Percentiles rank a stretch among this genome's conserved stretches.
phyloP scores from a whole-genome alignment of 2,797 vertebrate genomes.

The Miichthys miiuy region DNA sequence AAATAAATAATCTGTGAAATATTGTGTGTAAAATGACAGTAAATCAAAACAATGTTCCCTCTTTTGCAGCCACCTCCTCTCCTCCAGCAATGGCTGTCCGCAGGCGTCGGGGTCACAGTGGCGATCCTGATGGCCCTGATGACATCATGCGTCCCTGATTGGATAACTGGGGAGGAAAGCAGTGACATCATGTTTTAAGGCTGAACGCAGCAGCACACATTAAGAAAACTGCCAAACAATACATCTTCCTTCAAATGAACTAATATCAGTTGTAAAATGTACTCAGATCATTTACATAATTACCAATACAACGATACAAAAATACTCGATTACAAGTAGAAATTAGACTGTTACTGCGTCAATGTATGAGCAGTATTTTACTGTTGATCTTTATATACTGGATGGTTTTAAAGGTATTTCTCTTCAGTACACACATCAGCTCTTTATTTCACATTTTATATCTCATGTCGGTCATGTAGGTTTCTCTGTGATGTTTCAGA shows the following conservation, averaged over 20 bases:
- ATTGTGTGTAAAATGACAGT: too few species aligned
- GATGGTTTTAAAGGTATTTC: too few species aligned
- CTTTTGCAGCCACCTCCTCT: constrained; percentile 30
- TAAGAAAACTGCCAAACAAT: not conserved
- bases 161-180: not conserved
- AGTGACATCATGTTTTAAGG: not conserved
- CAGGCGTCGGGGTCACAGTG: not conserved
- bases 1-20: too few species aligned
- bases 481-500: not conserved
- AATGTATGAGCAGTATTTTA: too few species aligned
- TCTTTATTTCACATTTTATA: not conserved
- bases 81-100: constrained; percentile 50
- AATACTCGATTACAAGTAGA: not conserved
- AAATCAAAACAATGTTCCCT: not conserved
- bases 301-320: not conserved
- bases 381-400: too few species aligned
- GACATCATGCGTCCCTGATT: constrained; percentile 46
- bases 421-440: not conserved
- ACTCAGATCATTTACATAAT: not conserved
- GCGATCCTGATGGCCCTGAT: not conserved
- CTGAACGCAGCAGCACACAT: not conserved
- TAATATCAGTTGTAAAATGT: not conserved
- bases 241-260: not conserved
- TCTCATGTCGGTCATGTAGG: not conserved
- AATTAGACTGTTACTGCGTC: too few species aligned